Percentiles rank a stretch among this genome's conserved stretches.
Conservation (phyloP, 2,888 invertebrate genomes). For the Mylabris sibirica region DNA sequence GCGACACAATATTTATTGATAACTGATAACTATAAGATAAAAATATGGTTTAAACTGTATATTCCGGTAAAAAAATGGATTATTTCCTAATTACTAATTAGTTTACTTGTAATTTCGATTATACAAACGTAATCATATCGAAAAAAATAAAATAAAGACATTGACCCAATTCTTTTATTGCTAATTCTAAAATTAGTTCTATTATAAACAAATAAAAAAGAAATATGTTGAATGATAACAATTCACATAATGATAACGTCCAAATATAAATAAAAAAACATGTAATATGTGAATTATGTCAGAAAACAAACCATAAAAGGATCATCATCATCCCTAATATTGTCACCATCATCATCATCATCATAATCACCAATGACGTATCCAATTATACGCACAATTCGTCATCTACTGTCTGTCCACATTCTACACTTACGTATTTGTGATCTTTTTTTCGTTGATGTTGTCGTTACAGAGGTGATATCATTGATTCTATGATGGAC, state of each 20-base stretch:
- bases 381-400: conserved; percentile 2
- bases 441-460: neutral
- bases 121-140: neutral
- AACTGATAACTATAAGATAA: no score
- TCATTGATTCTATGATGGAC: conserved; percentile 6
- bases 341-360: neutral
- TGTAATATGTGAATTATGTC: neutral
- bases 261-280: neutral
- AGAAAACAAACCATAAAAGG: conserved; percentile 5
- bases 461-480: neutral
- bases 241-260: neutral
- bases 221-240: neutral
- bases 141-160: neutral
- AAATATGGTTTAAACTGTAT: no score
- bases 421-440: neutral
- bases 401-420: neutral
- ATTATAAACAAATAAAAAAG: neutral
- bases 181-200: neutral
- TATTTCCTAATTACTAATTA: no score
- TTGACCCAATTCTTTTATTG: neutral
- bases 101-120: no score
- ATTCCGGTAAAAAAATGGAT: no score
- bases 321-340: neutral
- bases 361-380: neutral
- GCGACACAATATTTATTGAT: no score